Evolutionary conservation across 2,888 invertebrate species (phyloP), one percentile per base, ranked within the genome.

Genomic region (Lasioglossum oenotherae): DNA sequence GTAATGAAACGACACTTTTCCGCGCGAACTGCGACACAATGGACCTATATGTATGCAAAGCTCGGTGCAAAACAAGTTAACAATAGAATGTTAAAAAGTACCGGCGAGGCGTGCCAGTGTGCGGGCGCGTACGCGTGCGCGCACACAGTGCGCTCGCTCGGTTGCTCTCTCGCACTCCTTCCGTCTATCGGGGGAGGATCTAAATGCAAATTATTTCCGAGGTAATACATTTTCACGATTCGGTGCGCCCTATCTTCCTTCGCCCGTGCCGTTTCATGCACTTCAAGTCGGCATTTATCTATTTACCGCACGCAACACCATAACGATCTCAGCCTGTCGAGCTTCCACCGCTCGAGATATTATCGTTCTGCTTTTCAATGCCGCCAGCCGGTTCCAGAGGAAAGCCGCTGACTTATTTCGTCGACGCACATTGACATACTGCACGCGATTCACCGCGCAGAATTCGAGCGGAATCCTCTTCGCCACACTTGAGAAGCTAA

Each of bases 141-240:
- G 60, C 14, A 5, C 4, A 53, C 2, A 2, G 53, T 23, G 38
- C 53, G 5, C 27, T 14, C 27, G 27, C 27, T 60, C 60, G 14
- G 5, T 16, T 38, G 31, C 41, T 19, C 74, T 57, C 14, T 60
- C 74, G 77, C 14, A 4, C 57, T n/a, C n/a, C 57, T 57, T 60
- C 73, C 79, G 82, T 72, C 80, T 80, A 85, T 88, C 87, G 85
- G n/a, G 74, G 31, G 35, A 35, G 67, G 88, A 87, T 89, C 83
- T 89, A 84, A 87, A 87, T 87, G 87, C 85, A 89, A 89, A 89
- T 89, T 89, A 81, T 82, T 78, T 82, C 82, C 87, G 87, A 23
- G 82, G 80, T 80, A 87, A 87, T 87, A 87, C 82, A 82, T 87
- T 87, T 78, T 86, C 87, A 60, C 87, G 84, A 89, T 86, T 83